Evolutionary conservation across 23 tunicate species (phyloP), one percentile per base, ranked within the genome.

Genomic region (Clavelina lepadiformis): DNA sequence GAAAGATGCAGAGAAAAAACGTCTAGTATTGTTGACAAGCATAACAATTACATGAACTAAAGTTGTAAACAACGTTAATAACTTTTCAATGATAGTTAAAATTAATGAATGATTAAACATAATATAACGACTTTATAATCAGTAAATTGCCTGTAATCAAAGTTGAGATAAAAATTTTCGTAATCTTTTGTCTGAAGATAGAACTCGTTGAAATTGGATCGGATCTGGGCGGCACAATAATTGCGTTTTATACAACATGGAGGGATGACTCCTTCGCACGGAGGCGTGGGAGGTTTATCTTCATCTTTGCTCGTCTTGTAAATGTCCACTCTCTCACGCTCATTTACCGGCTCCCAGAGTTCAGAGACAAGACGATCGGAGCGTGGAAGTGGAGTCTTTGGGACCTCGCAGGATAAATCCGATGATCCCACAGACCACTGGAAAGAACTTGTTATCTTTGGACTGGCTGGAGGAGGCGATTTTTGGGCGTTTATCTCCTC

Each of bases 111-210:
- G n/a, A n/a, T n/a, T n/a, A n/a, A n/a, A n/a, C n/a, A n/a, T n/a
- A n/a, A n/a, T n/a, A n/a, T n/a, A n/a, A n/a, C 38, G 8, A 6
- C 38, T 5, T 59, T 27, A 31, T 59, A 15, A 29, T 59, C n/a
- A 22, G 7, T 7, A 21, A 68, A 65, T 62, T 3, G 72, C 95
- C 67, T 64, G 58, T 51, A 72, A 25, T 46, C 34, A 38, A 77
- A 86, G 46, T 66, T 71, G 75, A 86, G 56, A 65, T 77, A 80
- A 67, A 79, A 87, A 28, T 75, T 46, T 66, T 87, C 82, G 50
- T 72, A 53, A 38, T 87, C 84, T 34, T 73, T 80, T 32, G 96
- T 60, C 52, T 87, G 86, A 19, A 87, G 78, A 68, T 31, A 87
- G 63, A 87, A 87, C 34, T 87, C 70, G 60, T 79, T 79, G 55